phyloP scores from a whole-genome alignment of 2,888 invertebrate species.

The Cryptocheilus praepositus region DNA sequence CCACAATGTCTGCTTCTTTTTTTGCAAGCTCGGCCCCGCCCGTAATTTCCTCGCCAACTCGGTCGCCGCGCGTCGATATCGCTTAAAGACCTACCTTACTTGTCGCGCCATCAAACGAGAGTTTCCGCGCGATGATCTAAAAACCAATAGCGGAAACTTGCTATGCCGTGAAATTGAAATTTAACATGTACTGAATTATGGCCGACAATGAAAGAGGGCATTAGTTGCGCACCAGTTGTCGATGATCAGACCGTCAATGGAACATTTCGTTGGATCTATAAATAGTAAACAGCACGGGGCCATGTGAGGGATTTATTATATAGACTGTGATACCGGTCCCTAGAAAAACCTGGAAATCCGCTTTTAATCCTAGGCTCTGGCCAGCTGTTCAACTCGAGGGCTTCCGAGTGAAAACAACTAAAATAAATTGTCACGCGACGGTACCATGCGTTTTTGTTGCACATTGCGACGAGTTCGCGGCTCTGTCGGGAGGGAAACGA shows the following conservation, averaged over 20 bases:
- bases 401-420: constrained; percentile 27
- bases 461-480: constrained; percentile 8
- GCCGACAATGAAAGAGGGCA: background rate
- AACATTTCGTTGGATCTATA: too few relatives aligned
- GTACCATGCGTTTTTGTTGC: constrained; percentile 10
- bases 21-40: too few relatives aligned
- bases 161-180: too few relatives aligned
- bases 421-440: constrained; percentile 32
- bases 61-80: constrained; percentile 4
- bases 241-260: background rate
- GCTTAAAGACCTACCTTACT: background rate
- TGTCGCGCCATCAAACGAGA: too few relatives aligned
- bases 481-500: background rate
- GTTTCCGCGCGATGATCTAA: background rate
- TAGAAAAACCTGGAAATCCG: constrained; percentile 3
- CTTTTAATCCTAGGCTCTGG: constrained; percentile 9
- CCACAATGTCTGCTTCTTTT: background rate
- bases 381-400: constrained; percentile 26
- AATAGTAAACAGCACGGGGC: too few relatives aligned
- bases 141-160: background rate
- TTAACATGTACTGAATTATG: background rate
- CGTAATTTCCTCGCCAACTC: too few relatives aligned
- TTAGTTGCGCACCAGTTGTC: too few relatives aligned
- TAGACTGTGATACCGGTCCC: background rate
- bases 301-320: too few relatives aligned